phyloP scores from a whole-genome alignment of 2,888 invertebrate genomes.

The Calliopum simillimum region DNA sequence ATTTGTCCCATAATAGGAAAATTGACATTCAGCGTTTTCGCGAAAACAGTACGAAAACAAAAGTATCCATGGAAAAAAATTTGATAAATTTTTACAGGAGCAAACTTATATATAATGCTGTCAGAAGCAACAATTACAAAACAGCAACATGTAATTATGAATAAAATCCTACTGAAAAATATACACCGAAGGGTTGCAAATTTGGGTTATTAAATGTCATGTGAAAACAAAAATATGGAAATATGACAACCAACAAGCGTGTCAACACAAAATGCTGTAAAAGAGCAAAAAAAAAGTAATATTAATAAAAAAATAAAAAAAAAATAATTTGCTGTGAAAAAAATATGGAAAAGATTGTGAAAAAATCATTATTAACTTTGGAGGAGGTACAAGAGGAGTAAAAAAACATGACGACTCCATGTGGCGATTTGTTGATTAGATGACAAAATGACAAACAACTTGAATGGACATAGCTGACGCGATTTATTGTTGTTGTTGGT shows the following conservation, averaged over 20 bases:
- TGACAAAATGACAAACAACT: constrained; percentile 6
- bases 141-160: constrained; percentile 11
- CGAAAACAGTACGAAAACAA: too few relatives aligned
- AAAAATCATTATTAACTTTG: constrained; percentile 20
- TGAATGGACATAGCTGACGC: constrained; percentile 19
- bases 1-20: too few relatives aligned
- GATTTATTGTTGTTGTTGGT: constrained; percentile 4
- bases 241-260: neutral
- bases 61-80: too few relatives aligned
- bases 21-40: too few relatives aligned
- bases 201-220: constrained; percentile 6
- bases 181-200: neutral
- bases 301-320: neutral
- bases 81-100: too few relatives aligned
- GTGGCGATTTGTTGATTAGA: constrained; percentile 36
- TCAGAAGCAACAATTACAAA: too few relatives aligned
- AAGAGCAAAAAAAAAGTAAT: constrained; percentile 20
- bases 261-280: neutral
- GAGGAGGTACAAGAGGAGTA: neutral
- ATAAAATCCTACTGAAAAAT: neutral
- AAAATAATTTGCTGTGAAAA: neutral
- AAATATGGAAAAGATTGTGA: neutral
- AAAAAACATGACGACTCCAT: constrained; percentile 13
- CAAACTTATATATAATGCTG: too few relatives aligned
- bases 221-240: neutral